Percentiles rank a stretch among this genome's conserved stretches.
phyloP scores from a whole-genome alignment of 2,113 vertebrate genomes.

The Vanacampus margaritifer region DNA sequence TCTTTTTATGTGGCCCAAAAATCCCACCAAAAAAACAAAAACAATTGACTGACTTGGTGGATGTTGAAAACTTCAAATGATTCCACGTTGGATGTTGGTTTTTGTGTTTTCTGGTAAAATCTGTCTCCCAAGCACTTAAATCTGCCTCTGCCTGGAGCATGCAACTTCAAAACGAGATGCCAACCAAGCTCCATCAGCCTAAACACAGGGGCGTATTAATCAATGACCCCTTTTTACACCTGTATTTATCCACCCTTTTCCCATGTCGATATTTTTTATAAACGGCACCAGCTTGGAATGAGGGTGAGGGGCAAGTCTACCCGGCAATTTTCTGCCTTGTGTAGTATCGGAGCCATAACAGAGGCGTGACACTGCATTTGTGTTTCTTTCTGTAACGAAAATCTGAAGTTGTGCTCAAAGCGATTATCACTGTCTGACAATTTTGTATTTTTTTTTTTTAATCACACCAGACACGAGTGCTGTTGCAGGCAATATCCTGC shows the following conservation, averaged over 20 bases:
- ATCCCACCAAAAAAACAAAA: constrained; percentile 18
- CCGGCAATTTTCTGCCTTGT: not conserved
- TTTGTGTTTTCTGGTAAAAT: constrained; percentile 35
- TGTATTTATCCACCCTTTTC: not conserved
- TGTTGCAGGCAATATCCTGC: not conserved
- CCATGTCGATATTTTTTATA: not conserved
- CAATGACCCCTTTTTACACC: not conserved
- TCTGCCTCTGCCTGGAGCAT: not conserved
- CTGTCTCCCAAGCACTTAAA: constrained; percentile 33
- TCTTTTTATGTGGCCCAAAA: constrained; percentile 25
- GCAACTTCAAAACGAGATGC: constrained; percentile 24
- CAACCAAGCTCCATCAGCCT: constrained; percentile 22
- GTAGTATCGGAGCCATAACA: not conserved
- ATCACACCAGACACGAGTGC: not conserved
- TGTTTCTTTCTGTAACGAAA: not conserved
- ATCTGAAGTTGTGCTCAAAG: not conserved
- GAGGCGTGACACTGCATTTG: not conserved
- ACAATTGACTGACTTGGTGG: constrained; percentile 27
- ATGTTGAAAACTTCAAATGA: constrained; percentile 45
- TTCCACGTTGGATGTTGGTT: constrained; percentile 47
- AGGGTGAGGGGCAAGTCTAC: not conserved
- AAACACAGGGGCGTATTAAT: constrained; percentile 11
- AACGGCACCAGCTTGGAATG: not conserved
- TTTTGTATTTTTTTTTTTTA: not conserved
- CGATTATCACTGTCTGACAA: not conserved